phyloP scores from a whole-genome alignment of 2,888 invertebrate genomes.

The Metalampra italica region DNA sequence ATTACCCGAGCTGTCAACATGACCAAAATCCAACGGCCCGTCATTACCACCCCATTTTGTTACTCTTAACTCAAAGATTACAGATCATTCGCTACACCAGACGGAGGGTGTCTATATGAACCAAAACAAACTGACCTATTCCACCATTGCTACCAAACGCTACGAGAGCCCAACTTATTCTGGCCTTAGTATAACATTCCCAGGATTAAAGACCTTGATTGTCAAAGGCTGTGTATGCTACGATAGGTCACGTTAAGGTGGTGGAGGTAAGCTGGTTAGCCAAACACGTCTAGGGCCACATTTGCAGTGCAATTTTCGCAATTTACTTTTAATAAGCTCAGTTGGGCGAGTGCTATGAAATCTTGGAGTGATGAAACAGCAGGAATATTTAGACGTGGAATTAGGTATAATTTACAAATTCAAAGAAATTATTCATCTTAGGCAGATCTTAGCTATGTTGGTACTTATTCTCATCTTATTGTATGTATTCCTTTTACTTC shows the following conservation, averaged over 20 bases:
- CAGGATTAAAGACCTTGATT: slow-evolving; percentile 27
- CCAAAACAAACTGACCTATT: slow-evolving; percentile 25
- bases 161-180: slow-evolving; percentile 28
- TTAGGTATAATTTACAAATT: slow-evolving; percentile 19
- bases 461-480: not conserved
- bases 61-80: slow-evolving; percentile 64
- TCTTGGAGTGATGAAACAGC: slow-evolving; percentile 43
- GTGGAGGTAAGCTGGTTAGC: slow-evolving; percentile 57
- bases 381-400: slow-evolving; percentile 21
- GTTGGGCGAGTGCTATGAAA: slow-evolving; percentile 57
- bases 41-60: slow-evolving; percentile 62
- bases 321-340: slow-evolving; percentile 75
- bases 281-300: slow-evolving; percentile 60
- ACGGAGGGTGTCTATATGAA: slow-evolving; percentile 31
- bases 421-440: not conserved
- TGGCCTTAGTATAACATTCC: slow-evolving; percentile 21
- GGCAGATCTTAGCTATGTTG: too few relatives aligned
- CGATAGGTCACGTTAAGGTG: slow-evolving; percentile 30
- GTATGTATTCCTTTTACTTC: too few relatives aligned
- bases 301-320: slow-evolving; percentile 76
- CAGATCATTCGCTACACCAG: slow-evolving; percentile 48
- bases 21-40: slow-evolving; percentile 53
- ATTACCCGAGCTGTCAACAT: slow-evolving; percentile 62
- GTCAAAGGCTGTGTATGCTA: slow-evolving; percentile 12
- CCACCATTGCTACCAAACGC: slow-evolving; percentile 12